A percentile compares a stretch with the other conserved stretches of the same genome.
phyloP scores from a whole-genome alignment of 30 jellyfish, hydroid and myxozoan species.

The Cassiopea xamachana region DNA sequence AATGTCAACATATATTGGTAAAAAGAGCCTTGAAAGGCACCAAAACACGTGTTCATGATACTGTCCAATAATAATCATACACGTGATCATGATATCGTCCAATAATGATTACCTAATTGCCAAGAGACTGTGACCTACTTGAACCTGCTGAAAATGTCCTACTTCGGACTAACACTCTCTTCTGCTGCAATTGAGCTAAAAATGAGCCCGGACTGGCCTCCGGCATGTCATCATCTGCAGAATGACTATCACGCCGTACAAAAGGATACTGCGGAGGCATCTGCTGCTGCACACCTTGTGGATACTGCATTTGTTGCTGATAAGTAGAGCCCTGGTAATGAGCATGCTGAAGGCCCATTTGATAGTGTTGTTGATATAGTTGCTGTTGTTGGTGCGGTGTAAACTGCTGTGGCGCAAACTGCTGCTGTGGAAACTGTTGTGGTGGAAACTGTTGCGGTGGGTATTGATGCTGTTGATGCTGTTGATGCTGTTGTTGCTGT shows the following conservation, averaged over 20 bases:
- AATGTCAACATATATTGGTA: neutral
- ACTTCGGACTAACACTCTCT: slow-evolving; percentile 66
- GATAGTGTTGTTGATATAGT: slow-evolving; percentile 27
- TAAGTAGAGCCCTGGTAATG: neutral
- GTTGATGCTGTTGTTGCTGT: slow-evolving; percentile 17
- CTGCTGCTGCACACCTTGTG: slow-evolving; percentile 21
- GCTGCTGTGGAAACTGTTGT: slow-evolving; percentile 24
- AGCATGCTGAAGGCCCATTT: slow-evolving; percentile 3
- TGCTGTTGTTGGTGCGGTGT: slow-evolving; percentile 28
- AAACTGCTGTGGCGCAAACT: neutral
- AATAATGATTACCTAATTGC: slow-evolving; percentile 5
- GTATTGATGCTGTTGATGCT: neutral
- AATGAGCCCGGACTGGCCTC: slow-evolving; percentile 92
- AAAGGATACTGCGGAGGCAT: slow-evolving; percentile 24
- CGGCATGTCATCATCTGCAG: slow-evolving; percentile 88
- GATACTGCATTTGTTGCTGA: slow-evolving; percentile 9
- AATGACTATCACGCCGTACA: slow-evolving; percentile 37
- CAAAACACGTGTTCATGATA: too few species aligned
- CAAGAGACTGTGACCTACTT: slow-evolving; percentile 16
- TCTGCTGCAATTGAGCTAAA: slow-evolving; percentile 75
- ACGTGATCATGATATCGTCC: neutral
- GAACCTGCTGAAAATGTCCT: slow-evolving; percentile 58
- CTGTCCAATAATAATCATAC: too few species aligned
- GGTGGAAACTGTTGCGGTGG: neutral
- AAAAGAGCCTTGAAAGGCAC: neutral